Evolutionary conservation across 2,113 vertebrate genomes (phyloP).

Genomic region (Bos javanicus): DNA sequence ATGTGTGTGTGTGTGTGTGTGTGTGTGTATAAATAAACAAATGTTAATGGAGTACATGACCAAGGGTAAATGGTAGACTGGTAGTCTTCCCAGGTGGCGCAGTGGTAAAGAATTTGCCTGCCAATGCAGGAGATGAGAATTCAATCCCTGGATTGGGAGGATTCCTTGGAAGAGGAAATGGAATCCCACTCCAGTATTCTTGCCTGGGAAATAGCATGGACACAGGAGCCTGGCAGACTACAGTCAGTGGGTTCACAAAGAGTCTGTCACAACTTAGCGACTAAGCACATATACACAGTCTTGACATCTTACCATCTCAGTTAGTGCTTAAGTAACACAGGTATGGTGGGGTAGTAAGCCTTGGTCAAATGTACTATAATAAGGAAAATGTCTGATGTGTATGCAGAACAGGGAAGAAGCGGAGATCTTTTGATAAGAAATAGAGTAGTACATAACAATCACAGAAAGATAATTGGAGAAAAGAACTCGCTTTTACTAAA

Average conservation of each 20-base stretch:
- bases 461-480: neutral
- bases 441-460: neutral
- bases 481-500: neutral
- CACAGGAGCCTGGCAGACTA: neutral
- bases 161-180: neutral
- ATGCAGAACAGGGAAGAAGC: neutral
- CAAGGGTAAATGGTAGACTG: neutral
- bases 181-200: neutral
- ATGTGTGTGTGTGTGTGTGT: neutral
- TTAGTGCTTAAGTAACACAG: neutral
- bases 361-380: neutral
- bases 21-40: neutral
- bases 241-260: neutral
- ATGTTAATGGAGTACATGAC: neutral
- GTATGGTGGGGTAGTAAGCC: neutral
- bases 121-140: neutral
- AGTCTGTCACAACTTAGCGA: neutral
- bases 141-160: neutral
- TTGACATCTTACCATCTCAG: neutral
- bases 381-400: neutral
- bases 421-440: neutral
- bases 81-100: rapidly evolving
- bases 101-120: neutral
- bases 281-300: neutral
- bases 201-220: neutral